These are phyloP conservation scores for Neelides sp. DNA, from an alignment of 1,140 invertebrate genomes.

Conservation along the genomic window DNA sequence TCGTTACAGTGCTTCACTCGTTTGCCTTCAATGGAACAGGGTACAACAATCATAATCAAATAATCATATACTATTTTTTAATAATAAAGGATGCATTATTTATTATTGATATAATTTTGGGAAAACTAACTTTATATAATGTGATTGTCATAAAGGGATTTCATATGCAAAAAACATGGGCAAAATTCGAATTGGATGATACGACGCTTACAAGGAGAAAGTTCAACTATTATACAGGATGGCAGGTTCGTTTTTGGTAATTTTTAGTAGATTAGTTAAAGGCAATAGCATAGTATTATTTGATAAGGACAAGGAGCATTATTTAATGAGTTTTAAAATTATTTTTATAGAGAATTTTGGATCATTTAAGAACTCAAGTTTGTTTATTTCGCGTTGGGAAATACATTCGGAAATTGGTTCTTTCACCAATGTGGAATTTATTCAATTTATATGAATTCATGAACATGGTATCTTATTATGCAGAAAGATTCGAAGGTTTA, in stretches of 20 bases:
- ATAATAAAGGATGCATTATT: not conserved
- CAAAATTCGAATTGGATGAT: conserved; percentile 57
- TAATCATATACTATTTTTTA: conserved; percentile 1
- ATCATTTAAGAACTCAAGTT: conserved; percentile 57
- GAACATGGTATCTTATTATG: conserved; percentile 62
- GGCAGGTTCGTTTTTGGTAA: conserved; percentile 43
- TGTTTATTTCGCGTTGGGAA: conserved; percentile 57
- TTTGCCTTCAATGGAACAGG: conserved; percentile 53
- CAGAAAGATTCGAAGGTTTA: conserved; percentile 37
- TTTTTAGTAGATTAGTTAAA: not conserved
- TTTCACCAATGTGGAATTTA: conserved; percentile 63
- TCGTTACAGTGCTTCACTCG: conserved; percentile 60
- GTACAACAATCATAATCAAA: conserved; percentile 2
- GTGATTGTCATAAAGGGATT: conserved; percentile 41
- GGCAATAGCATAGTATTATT: no score
- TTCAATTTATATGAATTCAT: conserved; percentile 75
- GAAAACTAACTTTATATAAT: not conserved
- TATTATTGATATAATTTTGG: conserved; percentile 29
- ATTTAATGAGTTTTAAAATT: conserved; percentile 1
- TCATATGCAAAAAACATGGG: conserved; percentile 59
- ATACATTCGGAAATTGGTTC: conserved; percentile 52
- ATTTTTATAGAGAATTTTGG: conserved; percentile 49
- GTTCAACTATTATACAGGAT: conserved; percentile 71
- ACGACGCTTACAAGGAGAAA: conserved; percentile 56
- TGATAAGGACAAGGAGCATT: no score